Percentiles rank a stretch among this genome's conserved stretches.
Conservation (phyloP, 1,140 invertebrate species). For the Drosophila tani region DNA sequence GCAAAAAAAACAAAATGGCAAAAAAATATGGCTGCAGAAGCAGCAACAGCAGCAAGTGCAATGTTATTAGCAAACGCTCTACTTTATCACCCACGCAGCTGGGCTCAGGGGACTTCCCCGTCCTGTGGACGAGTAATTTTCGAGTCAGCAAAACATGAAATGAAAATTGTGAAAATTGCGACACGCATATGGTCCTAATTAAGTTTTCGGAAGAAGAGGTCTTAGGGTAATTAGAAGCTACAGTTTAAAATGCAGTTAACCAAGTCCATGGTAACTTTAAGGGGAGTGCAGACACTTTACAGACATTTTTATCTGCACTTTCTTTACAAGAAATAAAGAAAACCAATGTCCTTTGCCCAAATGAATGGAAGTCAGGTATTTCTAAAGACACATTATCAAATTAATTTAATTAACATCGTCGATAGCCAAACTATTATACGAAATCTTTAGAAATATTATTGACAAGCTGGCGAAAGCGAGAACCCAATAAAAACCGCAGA, state of each 20-base stretch:
- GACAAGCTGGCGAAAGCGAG: not conserved
- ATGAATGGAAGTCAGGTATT: not conserved
- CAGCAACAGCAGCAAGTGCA: conserved; percentile 34
- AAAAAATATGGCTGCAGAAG: conserved; percentile 1
- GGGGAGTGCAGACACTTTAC: not conserved
- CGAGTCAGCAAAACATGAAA: conserved; percentile 20
- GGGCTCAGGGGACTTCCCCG: conserved; percentile 6
- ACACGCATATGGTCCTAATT: conserved; percentile 29
- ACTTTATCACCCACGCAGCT: conserved; percentile 30
- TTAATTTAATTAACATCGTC: conserved; percentile 28
- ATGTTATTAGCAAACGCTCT: conserved; percentile 57
- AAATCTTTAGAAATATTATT: conserved; percentile 15
- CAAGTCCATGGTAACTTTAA: not conserved
- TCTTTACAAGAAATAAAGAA: not conserved
- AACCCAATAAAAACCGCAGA: conserved; percentile 32
- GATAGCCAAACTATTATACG: conserved; percentile 33
- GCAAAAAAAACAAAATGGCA: conserved; percentile 5
- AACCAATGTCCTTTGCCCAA: not conserved
- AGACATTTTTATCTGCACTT: not conserved
- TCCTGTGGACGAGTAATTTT: conserved; percentile 25
- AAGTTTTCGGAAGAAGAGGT: not conserved
- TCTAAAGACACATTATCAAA: conserved; percentile 18
- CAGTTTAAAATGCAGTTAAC: conserved; percentile 13
- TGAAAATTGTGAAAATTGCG: conserved; percentile 28
- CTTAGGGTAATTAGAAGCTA: conserved; percentile 13